Conservation (phyloP, 1,140 invertebrate species). For the Ericerus pela region DNA sequence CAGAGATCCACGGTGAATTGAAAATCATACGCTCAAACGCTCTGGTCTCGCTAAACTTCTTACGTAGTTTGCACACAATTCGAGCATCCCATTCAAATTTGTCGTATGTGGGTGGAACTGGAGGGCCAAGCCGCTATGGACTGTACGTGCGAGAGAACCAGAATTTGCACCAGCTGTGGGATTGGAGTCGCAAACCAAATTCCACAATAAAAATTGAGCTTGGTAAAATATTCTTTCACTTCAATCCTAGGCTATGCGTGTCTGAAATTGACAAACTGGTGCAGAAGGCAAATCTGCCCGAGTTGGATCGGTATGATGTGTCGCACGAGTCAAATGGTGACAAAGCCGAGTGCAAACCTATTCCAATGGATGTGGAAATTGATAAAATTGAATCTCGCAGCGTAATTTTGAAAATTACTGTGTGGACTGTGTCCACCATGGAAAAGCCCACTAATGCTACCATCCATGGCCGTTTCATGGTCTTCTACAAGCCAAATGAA, state of each 20-base stretch:
- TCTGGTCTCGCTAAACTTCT: constrained; percentile 67
- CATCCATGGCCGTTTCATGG: constrained; percentile 67
- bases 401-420: constrained; percentile 11
- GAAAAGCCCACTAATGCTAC: too few species aligned
- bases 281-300: constrained; percentile 37
- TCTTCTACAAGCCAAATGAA: constrained; percentile 31
- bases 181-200: constrained; percentile 37
- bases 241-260: constrained; percentile 84
- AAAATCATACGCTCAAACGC: constrained; percentile 65
- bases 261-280: constrained; percentile 52
- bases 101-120: background rate
- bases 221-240: constrained; percentile 75
- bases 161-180: constrained; percentile 81
- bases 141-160: constrained; percentile 72
- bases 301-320: constrained; percentile 42
- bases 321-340: constrained; percentile 75
- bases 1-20: constrained; percentile 60
- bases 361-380: constrained; percentile 18
- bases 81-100: constrained; percentile 32
- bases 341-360: constrained; percentile 60
- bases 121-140: constrained; percentile 37
- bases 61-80: constrained; percentile 59
- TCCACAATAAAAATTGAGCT: constrained; percentile 35
- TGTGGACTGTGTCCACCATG: constrained; percentile 38
- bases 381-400: background rate